A percentile compares a stretch with the other conserved stretches of the same genome.
These are phyloP conservation scores for Busseola fusca DNA, from an alignment of 2,888 invertebrate species.

Conservation along the genomic window DNA sequence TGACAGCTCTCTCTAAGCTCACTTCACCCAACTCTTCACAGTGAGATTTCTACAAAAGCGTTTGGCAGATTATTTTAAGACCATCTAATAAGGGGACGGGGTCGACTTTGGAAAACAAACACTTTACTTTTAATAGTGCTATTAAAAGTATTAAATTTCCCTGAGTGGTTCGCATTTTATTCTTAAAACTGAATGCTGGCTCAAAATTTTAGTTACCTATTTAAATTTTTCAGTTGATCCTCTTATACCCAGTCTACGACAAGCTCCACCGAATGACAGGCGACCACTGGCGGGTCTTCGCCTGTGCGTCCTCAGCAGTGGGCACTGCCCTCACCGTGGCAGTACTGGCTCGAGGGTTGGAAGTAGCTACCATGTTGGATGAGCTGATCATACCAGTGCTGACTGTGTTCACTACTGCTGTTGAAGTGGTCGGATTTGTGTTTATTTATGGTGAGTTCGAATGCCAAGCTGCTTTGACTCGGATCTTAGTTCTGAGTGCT, in stretches of 20 bases:
- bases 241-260: slow-evolving; percentile 83
- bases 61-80: no score
- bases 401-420: slow-evolving; percentile 77
- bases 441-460: slow-evolving; percentile 79
- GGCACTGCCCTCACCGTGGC: slow-evolving; percentile 82
- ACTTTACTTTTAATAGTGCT: background rate
- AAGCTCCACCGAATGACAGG: slow-evolving; percentile 80
- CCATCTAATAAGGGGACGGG: no score
- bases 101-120: no score
- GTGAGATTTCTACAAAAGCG: no score
- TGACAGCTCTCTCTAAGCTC: no score
- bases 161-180: background rate
- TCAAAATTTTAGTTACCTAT: fast-evolving
- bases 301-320: slow-evolving; percentile 78
- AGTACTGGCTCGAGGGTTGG: slow-evolving; percentile 77
- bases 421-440: slow-evolving; percentile 83
- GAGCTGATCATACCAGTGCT: slow-evolving; percentile 80
- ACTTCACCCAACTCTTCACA: no score
- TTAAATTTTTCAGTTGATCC: slow-evolving; percentile 75
- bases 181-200: no score
- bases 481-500: no score
- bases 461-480: background rate
- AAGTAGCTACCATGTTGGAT: slow-evolving; percentile 78
- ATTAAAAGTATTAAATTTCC: background rate
- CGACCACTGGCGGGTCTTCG: slow-evolving; percentile 84